These are phyloP conservation scores for Ernsta delagoae DNA, from an alignment of 2,888 invertebrate genomes.

Conservation along the genomic window DNA sequence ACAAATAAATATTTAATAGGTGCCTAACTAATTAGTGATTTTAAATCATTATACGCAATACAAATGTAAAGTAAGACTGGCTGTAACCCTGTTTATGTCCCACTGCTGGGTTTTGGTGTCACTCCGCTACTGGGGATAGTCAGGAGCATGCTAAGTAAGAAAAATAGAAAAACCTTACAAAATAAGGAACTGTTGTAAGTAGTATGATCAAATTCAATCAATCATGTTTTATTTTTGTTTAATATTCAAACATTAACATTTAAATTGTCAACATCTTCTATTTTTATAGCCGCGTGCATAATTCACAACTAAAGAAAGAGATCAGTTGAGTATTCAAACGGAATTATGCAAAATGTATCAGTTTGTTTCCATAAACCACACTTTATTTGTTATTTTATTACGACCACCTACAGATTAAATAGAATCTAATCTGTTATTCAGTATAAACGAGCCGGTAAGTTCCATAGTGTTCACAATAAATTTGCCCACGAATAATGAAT, in stretches of 20 bases:
- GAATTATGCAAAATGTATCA: slow-evolving; percentile 41
- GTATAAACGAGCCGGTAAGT: slow-evolving; percentile 44
- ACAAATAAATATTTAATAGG: too few species aligned
- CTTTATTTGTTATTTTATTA: slow-evolving; percentile 45
- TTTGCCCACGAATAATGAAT: slow-evolving; percentile 58
- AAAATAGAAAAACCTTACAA: too few species aligned
- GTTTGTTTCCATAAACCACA: slow-evolving; percentile 42
- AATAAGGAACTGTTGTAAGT: not conserved
- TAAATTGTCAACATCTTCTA: slow-evolving; percentile 26
- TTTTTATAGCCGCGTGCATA: slow-evolving; percentile 10
- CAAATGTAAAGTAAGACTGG: too few species aligned
- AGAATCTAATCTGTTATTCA: slow-evolving; percentile 43
- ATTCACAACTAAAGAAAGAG: slow-evolving; percentile 15
- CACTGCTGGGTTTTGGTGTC: too few species aligned
- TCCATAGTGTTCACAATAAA: slow-evolving; percentile 53
- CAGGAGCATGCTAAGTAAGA: too few species aligned
- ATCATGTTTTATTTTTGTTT: too few species aligned
- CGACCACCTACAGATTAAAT: slow-evolving; percentile 47
- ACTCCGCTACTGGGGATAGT: too few species aligned
- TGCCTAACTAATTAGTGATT: too few species aligned
- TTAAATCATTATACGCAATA: too few species aligned
- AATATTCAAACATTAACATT: slow-evolving; percentile 11
- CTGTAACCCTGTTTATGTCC: too few species aligned
- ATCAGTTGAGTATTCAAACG: slow-evolving; percentile 15
- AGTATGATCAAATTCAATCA: not conserved